phyloP scores from a whole-genome alignment of 2,113 vertebrate genomes.

The Eublepharis macularius region DNA sequence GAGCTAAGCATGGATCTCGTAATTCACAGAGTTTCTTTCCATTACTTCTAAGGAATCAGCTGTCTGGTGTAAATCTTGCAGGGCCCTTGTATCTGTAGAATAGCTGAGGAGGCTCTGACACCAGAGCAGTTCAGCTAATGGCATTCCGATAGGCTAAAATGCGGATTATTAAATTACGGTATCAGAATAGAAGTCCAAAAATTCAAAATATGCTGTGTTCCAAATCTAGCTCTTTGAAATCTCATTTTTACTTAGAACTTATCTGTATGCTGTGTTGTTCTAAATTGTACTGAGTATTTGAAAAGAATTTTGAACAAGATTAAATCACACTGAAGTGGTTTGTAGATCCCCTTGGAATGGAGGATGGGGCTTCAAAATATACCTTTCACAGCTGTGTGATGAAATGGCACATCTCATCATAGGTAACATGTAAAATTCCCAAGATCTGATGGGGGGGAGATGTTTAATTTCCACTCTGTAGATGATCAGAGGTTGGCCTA shows the following conservation, averaged over 20 bases:
- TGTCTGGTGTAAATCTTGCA: background rate
- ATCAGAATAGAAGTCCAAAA: constrained; percentile 25
- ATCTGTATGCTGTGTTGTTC: constrained; percentile 59
- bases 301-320: constrained; percentile 64
- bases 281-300: constrained; percentile 63
- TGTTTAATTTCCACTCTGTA: no score
- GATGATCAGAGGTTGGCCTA: no score
- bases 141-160: background rate
- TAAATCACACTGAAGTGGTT: constrained; percentile 64
- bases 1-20: background rate
- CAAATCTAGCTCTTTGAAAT: constrained; percentile 55
- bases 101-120: background rate
- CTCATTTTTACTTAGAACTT: constrained; percentile 59
- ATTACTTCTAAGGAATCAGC: background rate
- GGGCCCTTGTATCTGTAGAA: background rate
- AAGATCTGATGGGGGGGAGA: no score
- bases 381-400: no score
- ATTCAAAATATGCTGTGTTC: no score
- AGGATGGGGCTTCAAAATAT: no score
- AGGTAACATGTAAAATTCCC: no score
- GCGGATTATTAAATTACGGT: constrained; percentile 24
- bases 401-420: no score
- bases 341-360: constrained; percentile 30
- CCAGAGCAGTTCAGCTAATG: background rate
- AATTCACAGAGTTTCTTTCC: background rate